These are phyloP conservation scores for Arctia plantaginis DNA, from an alignment of 2,888 invertebrate species.

Conservation along the genomic window DNA sequence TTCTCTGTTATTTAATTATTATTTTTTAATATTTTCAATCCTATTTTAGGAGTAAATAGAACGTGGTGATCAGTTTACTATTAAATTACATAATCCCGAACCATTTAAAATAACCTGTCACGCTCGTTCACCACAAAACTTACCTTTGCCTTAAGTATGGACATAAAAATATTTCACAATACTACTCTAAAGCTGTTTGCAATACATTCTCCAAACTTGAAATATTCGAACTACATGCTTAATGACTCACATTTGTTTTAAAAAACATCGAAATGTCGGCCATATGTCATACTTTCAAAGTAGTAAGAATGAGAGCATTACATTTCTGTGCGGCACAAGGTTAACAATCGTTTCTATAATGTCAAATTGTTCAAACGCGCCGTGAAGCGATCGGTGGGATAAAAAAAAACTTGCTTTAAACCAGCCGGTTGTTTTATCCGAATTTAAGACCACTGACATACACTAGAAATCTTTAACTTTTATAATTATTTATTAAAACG, in stretches of 20 bases:
- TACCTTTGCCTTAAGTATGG: slow-evolving; percentile 22
- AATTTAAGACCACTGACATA: slow-evolving; percentile 2
- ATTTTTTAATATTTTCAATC: no score
- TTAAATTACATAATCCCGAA: not conserved
- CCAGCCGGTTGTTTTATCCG: slow-evolving; percentile 24
- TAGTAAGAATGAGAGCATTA: slow-evolving; percentile 46
- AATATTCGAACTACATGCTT: slow-evolving; percentile 18
- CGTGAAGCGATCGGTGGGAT: slow-evolving; percentile 36
- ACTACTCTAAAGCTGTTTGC: slow-evolving; percentile 18
- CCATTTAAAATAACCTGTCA: slow-evolving; percentile 9
- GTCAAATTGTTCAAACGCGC: slow-evolving; percentile 42
- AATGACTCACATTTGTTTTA: slow-evolving; percentile 44
- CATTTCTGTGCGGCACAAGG: slow-evolving; percentile 45
- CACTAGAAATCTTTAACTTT: not conserved
- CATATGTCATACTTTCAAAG: slow-evolving; percentile 46
- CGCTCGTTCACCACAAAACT: slow-evolving; percentile 6
- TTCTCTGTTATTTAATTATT: no score
- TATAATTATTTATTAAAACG: not conserved
- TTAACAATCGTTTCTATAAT: slow-evolving; percentile 47
- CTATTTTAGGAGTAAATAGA: no score
- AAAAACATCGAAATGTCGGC: slow-evolving; percentile 44
- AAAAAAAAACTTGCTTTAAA: slow-evolving; percentile 33
- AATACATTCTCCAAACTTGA: slow-evolving; percentile 24
- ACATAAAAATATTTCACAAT: slow-evolving; percentile 17
- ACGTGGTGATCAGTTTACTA: not conserved